A percentile compares a stretch with the other conserved stretches of the same genome.
Conservation (phyloP, 2,797 vertebrate species). For the Dicrostonyx torquatus region DNA sequence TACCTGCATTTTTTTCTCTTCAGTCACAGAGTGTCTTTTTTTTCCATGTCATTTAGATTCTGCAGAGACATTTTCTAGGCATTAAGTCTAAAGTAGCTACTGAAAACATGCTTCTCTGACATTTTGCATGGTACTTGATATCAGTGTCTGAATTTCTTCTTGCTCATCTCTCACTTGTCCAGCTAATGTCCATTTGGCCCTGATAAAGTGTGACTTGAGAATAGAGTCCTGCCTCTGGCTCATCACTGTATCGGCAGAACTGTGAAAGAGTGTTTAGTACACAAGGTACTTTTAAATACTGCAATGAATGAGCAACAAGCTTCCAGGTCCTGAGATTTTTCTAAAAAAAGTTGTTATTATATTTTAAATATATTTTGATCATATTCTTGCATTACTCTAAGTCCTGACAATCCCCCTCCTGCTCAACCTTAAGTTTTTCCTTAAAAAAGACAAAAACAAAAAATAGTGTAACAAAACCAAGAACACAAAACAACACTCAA, state of each 20-base stretch:
- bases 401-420: background rate
- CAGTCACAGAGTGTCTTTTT: background rate
- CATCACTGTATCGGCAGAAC: background rate
- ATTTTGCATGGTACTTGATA: background rate
- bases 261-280: background rate
- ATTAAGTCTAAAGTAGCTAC: background rate
- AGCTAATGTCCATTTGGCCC: background rate
- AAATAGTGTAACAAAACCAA: background rate
- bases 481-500: background rate
- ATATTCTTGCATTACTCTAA: background rate
- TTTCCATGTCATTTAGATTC: background rate
- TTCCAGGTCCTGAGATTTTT: background rate
- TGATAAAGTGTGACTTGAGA: background rate
- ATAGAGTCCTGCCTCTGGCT: background rate
- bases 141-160: background rate
- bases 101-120: background rate
- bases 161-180: background rate
- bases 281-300: background rate
- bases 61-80: background rate
- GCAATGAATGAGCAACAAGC: slow-evolving; percentile 22
- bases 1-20: background rate
- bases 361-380: background rate
- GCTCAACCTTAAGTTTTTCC: background rate
- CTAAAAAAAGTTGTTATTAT: background rate
- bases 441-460: background rate